Percentiles rank a stretch among this genome's conserved stretches.
Evolutionary conservation across 2,888 invertebrate species (phyloP).

Genomic region (Tethea ocularis): DNA sequence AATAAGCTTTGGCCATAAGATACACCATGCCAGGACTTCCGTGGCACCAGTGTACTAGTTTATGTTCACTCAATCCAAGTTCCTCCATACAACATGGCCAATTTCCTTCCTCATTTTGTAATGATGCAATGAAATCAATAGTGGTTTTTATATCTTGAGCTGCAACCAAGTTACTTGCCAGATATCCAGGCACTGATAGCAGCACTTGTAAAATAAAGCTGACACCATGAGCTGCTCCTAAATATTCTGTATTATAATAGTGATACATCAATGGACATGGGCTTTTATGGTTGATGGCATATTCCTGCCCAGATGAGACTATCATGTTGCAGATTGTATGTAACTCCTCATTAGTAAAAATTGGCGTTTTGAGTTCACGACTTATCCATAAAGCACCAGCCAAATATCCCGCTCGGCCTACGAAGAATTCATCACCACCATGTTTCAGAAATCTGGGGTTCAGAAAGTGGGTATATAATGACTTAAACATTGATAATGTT

Average conservation of each 20-base stretch:
- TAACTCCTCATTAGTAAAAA: slow-evolving; percentile 76
- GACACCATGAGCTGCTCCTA: slow-evolving; percentile 87
- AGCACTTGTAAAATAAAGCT: slow-evolving; percentile 84
- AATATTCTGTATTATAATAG: slow-evolving; percentile 89
- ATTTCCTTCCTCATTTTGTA: slow-evolving; percentile 89
- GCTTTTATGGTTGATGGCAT: slow-evolving; percentile 83
- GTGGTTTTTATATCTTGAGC: slow-evolving; percentile 85
- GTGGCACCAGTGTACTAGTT: slow-evolving; percentile 95
- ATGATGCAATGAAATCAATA: slow-evolving; percentile 86
- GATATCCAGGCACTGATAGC: slow-evolving; percentile 77
- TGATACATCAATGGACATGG: slow-evolving; percentile 90
- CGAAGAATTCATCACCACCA: slow-evolving; percentile 93
- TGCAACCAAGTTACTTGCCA: slow-evolving; percentile 78
- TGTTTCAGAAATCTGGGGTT: slow-evolving; percentile 82
- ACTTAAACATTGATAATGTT: slow-evolving; percentile 64
- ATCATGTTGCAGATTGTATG: slow-evolving; percentile 87
- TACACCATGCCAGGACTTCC: slow-evolving; percentile 93
- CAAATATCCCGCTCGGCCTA: slow-evolving; percentile 93
- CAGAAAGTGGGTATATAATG: slow-evolving; percentile 61
- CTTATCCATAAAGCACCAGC: slow-evolving; percentile 90
- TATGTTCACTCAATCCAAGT: slow-evolving; percentile 83
- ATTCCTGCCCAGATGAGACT: slow-evolving; percentile 88
- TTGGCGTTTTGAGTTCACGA: slow-evolving; percentile 75
- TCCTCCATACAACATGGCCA: slow-evolving; percentile 91
- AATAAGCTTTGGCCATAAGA: slow-evolving; percentile 91